phyloP scores from a whole-genome alignment of 2,797 vertebrate genomes.

The Nyctibius grandis region DNA sequence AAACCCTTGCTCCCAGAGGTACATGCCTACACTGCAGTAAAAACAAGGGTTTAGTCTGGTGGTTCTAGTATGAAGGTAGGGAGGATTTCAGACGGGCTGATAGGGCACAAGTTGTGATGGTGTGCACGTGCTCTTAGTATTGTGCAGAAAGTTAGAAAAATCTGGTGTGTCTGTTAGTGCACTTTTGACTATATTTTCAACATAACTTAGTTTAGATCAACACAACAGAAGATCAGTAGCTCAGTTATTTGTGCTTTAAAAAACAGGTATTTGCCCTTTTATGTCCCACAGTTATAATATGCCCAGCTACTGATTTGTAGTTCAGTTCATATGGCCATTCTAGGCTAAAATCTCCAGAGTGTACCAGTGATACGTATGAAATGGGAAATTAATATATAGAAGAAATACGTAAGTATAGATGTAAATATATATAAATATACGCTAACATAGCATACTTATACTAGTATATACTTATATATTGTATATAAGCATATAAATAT shows the following conservation, averaged over 20 bases:
- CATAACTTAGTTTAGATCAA: background rate
- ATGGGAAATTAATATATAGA: background rate
- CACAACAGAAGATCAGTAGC: background rate
- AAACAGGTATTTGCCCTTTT: background rate
- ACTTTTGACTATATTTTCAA: background rate
- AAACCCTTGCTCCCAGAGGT: background rate
- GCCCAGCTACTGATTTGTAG: background rate
- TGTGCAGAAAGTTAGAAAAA: background rate
- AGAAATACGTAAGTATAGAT: background rate
- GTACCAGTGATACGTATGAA: background rate
- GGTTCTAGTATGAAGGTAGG: background rate
- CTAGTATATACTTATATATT: background rate
- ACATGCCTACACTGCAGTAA: background rate
- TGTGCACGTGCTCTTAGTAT: background rate
- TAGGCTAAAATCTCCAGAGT: background rate
- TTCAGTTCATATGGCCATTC: background rate
- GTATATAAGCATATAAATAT: background rate
- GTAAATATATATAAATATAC: background rate
- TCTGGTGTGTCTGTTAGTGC: rapidly evolving
- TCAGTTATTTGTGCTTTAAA: background rate
- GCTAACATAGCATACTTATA: too few species aligned
- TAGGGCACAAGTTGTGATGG: background rate
- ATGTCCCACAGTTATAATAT: background rate
- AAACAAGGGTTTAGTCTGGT: background rate
- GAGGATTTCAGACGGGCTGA: background rate